Percentiles rank a stretch among this genome's conserved stretches.
Evolutionary conservation across 2,888 invertebrate genomes (phyloP).

Genomic region (Drosophila suboccidentalis): DNA sequence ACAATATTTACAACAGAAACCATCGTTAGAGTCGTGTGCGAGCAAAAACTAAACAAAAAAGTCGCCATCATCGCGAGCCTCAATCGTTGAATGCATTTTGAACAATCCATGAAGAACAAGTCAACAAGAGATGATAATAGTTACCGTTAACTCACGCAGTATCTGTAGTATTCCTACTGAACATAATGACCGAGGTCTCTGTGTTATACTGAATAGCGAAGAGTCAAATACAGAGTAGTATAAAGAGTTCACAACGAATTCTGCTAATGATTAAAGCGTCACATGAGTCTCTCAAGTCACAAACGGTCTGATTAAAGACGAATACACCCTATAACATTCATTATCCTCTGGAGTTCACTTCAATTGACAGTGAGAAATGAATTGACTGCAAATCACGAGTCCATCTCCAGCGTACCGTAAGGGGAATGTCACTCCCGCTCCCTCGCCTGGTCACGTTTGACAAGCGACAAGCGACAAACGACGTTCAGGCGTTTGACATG

Average conservation of each 20-base stretch:
- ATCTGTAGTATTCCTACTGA: neutral
- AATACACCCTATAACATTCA: neutral
- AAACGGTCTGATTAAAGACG: neutral
- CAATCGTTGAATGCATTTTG: too few species aligned
- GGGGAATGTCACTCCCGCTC: conserved; percentile 7
- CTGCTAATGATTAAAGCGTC: neutral
- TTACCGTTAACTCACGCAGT: too few species aligned
- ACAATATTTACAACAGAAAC: too few species aligned
- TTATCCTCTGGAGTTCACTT: conserved; percentile 2
- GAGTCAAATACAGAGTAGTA: neutral
- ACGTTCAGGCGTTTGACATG: conserved; percentile 62
- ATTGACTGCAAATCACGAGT: conserved; percentile 14
- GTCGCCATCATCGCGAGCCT: too few species aligned
- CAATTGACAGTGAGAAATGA: conserved; percentile 7
- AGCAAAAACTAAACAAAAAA: too few species aligned
- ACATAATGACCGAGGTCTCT: too few species aligned
- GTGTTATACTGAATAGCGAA: neutral
- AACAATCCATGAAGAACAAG: too few species aligned
- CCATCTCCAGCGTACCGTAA: conserved; percentile 13
- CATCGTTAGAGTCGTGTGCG: too few species aligned
- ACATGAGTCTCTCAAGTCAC: conserved; percentile 7
- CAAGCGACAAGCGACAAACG: conserved; percentile 45
- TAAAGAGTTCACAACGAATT: neutral
- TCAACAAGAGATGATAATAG: neutral
- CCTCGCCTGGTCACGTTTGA: conserved; percentile 60